These are phyloP conservation scores for Temnothorax ravouxi DNA, from an alignment of 2,888 invertebrate genomes.

Conservation along the genomic window DNA sequence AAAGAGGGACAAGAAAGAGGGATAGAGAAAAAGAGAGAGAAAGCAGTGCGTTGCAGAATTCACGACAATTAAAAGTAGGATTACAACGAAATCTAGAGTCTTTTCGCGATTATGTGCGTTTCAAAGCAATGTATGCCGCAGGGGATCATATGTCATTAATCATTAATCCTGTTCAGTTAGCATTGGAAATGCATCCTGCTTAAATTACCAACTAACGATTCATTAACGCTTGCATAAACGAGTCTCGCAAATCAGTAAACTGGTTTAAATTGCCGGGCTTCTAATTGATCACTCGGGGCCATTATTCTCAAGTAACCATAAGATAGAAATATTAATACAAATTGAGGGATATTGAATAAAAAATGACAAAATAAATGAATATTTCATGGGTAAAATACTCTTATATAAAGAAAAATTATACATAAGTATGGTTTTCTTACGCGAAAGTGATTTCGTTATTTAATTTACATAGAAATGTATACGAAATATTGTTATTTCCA, in stretches of 20 bases:
- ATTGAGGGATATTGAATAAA: not conserved
- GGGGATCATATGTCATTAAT: slow-evolving; percentile 35
- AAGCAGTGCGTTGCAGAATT: not conserved
- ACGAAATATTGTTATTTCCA: not conserved
- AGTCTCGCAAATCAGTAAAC: slow-evolving; percentile 37
- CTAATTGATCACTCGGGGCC: slow-evolving; percentile 11
- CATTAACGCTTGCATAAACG: slow-evolving; percentile 43
- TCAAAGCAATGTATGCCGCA: slow-evolving; percentile 6
- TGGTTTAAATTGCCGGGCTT: slow-evolving; percentile 16
- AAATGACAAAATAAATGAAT: not conserved
- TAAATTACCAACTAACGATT: slow-evolving; percentile 50
- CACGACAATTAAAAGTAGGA: not conserved
- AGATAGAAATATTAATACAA: not conserved
- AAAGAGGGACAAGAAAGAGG: not conserved
- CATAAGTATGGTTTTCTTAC: not conserved
- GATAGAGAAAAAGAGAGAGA: not conserved
- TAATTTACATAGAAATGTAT: not conserved
- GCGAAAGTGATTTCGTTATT: not conserved
- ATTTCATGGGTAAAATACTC: not conserved
- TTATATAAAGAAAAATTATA: not conserved
- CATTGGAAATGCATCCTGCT: slow-evolving; percentile 46
- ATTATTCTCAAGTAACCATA: not conserved
- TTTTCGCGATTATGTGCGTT: not conserved
- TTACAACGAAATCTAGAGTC: not conserved
- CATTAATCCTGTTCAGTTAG: slow-evolving; percentile 42